Evolutionary conservation across 2,888 invertebrate species (phyloP), one percentile per base, ranked within the genome.

Genomic region (Dynastes tityus): DNA sequence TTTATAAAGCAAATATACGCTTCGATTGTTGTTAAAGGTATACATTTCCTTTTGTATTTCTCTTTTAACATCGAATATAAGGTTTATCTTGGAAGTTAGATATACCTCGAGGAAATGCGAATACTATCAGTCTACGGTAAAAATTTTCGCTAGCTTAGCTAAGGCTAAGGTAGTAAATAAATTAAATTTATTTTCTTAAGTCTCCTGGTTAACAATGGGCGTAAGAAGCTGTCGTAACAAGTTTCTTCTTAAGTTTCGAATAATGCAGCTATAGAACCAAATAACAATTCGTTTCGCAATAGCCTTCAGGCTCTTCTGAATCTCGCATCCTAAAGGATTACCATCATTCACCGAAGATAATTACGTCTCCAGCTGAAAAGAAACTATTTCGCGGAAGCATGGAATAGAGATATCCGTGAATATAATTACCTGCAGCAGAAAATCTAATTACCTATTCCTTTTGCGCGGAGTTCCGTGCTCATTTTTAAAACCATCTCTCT

Each of bases 401-500:
- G 2, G 61, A 11, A 22, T 11, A 27, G 53, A 22, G 16, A 61
- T 29, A 22, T 61, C 29, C 22, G 22, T 6, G 29, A 61, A 27
- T 49, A 27, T 22, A 68, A 68, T 22, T 49, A 68, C 22, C 61
- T 61, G 32, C 9, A 63, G 32, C 32, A 55, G n/a, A 8, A 16
- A 55, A 55, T 55, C 55, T 55, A 55, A 55, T 55, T 55, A 55
- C 22, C 13, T 22, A 8, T 55, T 55, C 22, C 55, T 8, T 55
- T 55, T 55, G 13, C 55, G 13, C 13, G 1, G 55, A 22, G 16
- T n/a, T n/a, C 13, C 22, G n/a, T 22, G 22, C 8, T 16, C 8
- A 63, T 63, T 40, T n/a, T 58, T 58, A 29, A 67, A 68, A 45
- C 45, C 45, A 11, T 37, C 32, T 2, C 45, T 45, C 45, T 45